Evolutionary conservation across 2,797 vertebrate genomes (phyloP).

Genomic region (Rhinophrynus dorsalis): DNA sequence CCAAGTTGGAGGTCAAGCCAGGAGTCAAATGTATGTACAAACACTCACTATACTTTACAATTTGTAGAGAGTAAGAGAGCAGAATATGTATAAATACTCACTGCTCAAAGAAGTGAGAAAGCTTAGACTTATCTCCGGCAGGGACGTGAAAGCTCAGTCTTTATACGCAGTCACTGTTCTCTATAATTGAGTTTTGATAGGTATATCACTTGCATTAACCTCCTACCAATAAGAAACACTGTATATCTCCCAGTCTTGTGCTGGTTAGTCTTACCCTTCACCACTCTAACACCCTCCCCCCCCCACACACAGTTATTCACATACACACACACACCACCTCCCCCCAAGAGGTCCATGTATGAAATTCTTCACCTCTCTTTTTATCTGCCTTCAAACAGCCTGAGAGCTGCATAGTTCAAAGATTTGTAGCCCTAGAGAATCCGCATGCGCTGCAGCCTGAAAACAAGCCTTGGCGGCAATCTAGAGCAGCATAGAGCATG

Average conservation of each 20-base stretch:
- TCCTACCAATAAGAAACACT: neutral
- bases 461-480: neutral
- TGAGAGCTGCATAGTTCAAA: constrained; percentile 42
- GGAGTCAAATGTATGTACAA: too few species aligned
- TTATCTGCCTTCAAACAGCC: constrained; percentile 46
- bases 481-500: constrained; percentile 3
- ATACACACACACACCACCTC: neutral
- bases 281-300: neutral
- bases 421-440: constrained; percentile 25
- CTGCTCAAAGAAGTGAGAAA: too few species aligned
- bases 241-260: neutral
- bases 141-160: too few species aligned
- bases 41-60: too few species aligned
- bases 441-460: neutral
- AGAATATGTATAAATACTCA: too few species aligned
- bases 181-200: too few species aligned
- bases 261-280: constrained; percentile 9
- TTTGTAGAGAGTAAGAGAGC: too few species aligned
- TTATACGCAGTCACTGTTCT: too few species aligned
- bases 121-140: too few species aligned
- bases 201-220: too few species aligned
- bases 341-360: constrained; percentile 15
- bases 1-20: too few species aligned
- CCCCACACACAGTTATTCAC: too few species aligned
- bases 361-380: constrained; percentile 44